Conservation (phyloP, 35 echinoderm and acorn worm genomes). For the Diadema setosum region DNA sequence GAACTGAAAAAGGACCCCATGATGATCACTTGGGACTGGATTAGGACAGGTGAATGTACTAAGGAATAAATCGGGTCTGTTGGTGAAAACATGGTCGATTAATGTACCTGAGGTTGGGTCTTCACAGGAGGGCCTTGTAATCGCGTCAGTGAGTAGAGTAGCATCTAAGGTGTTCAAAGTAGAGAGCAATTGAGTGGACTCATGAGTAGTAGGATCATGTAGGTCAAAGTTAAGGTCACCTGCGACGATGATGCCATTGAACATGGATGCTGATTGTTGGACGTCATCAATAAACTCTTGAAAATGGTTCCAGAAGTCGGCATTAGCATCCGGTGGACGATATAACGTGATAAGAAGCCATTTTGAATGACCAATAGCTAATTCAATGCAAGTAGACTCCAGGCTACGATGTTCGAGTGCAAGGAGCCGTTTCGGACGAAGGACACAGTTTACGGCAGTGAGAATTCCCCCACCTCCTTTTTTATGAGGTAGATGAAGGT, state of each 20-base stretch:
- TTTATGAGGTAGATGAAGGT: too few relatives aligned
- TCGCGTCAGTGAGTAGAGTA: neutral
- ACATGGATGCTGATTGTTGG: neutral
- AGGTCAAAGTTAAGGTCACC: slow-evolving; percentile 16
- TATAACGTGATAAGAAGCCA: neutral
- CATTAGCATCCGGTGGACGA: neutral
- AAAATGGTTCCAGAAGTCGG: neutral
- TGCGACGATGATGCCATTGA: neutral
- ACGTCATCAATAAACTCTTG: neutral
- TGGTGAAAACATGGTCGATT: slow-evolving; percentile 23
- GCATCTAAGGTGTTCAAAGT: neutral
- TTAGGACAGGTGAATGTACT: neutral
- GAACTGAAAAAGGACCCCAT: neutral
- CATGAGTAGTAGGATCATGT: neutral
- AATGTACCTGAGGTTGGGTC: neutral
- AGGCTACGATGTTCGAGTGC: neutral
- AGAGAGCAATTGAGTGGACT: neutral
- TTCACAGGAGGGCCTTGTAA: neutral
- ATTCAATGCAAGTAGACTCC: neutral
- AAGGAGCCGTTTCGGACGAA: neutral
- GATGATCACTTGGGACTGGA: slow-evolving; percentile 19
- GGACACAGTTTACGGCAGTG: neutral
- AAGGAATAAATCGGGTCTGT: neutral
- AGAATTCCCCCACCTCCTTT: neutral
- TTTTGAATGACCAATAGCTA: neutral